These are phyloP conservation scores for Uropsilus gracilis DNA, from an alignment of 2,113 vertebrate species.

Conservation along the genomic window DNA sequence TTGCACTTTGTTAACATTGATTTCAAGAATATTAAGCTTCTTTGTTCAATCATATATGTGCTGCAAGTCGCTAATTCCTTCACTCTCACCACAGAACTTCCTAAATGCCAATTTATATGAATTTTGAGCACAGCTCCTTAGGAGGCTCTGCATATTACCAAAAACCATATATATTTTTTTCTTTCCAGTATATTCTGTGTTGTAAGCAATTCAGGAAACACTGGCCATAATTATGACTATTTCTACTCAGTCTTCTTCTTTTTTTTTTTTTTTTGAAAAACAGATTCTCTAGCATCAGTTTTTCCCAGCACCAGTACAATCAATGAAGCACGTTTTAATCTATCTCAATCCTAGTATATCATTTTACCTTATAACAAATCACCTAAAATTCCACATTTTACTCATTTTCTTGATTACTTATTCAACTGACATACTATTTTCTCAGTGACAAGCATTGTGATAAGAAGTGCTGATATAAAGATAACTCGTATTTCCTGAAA, in stretches of 20 bases:
- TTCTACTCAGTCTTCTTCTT: background rate
- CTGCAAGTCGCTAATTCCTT: background rate
- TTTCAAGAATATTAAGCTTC: background rate
- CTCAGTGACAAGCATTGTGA: background rate
- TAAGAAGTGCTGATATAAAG: background rate
- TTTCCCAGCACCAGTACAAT: background rate
- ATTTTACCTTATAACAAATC: background rate
- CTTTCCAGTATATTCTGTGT: background rate
- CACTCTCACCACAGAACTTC: background rate
- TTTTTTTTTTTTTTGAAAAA: background rate
- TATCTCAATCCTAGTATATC: background rate
- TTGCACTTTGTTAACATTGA: background rate
- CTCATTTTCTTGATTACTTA: background rate
- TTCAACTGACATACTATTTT: slow-evolving; percentile 16
- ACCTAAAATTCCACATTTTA: background rate
- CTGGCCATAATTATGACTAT: background rate
- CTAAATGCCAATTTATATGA: background rate
- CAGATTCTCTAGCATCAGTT: background rate
- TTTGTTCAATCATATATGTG: background rate
- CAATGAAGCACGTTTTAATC: background rate
- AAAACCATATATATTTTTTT: background rate
- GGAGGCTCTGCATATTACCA: background rate
- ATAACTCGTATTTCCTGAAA: slow-evolving; percentile 11
- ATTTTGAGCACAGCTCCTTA: background rate
- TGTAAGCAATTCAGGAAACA: background rate